phyloP scores from a whole-genome alignment of 2,113 vertebrate species.

The Notothenia coriiceps region DNA sequence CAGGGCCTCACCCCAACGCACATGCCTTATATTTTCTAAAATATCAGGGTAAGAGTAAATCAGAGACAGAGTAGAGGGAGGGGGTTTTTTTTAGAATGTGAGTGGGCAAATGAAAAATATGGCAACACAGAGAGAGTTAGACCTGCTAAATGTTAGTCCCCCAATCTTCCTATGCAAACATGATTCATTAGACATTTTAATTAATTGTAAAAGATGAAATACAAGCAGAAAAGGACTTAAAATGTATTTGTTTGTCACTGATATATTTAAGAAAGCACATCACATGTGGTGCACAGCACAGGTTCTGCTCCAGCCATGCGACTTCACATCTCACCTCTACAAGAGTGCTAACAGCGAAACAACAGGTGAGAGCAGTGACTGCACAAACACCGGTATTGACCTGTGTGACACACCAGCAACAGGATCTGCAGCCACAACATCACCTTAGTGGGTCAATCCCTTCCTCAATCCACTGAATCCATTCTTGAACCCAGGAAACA shows the following conservation, averaged over 20 bases:
- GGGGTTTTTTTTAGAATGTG: too few species aligned
- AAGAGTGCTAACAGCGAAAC: conserved; percentile 11
- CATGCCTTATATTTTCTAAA: too few species aligned
- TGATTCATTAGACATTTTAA: neutral
- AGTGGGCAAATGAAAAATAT: too few species aligned
- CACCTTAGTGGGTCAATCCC: conserved; percentile 43
- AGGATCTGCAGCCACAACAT: conserved; percentile 44
- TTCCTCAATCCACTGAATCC: conserved; percentile 47
- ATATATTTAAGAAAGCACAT: neutral
- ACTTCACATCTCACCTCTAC: conserved; percentile 1
- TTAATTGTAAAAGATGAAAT: neutral
- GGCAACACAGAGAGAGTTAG: too few species aligned
- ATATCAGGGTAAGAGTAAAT: too few species aligned
- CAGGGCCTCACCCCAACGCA: too few species aligned
- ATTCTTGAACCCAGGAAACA: conserved; percentile 31
- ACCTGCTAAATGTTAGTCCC: neutral
- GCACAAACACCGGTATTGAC: conserved; percentile 31
- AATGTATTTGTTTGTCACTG: conserved; percentile 9
- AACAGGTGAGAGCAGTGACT: conserved; percentile 30
- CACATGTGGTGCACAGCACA: neutral
- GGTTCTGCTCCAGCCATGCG: neutral
- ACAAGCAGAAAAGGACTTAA: neutral
- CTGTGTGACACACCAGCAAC: conserved; percentile 35
- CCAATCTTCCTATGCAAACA: neutral
- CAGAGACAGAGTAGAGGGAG: too few species aligned